Conservation (phyloP, 2,797 vertebrate species). For the Tokudaia muenninki region DNA sequence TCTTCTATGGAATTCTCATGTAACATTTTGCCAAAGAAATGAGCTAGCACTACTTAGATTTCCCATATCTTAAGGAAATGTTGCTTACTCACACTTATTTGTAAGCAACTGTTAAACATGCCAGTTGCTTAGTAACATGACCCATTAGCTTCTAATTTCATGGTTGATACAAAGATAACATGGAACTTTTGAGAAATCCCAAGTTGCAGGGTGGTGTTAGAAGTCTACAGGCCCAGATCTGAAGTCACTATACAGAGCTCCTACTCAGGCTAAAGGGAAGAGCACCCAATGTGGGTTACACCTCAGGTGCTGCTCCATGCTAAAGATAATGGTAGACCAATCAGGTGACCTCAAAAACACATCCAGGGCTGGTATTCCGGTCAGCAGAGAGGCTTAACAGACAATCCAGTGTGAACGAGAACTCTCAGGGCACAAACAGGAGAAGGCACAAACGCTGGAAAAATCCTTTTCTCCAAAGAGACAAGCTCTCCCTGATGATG, state of each 20-base stretch:
- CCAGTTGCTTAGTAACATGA: neutral
- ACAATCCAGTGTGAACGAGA: neutral
- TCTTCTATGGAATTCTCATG: neutral
- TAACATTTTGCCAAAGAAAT: neutral
- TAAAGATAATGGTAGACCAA: neutral
- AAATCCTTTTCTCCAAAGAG: neutral
- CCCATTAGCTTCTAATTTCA: conserved; percentile 18
- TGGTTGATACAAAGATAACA: neutral
- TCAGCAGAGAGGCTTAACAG: neutral
- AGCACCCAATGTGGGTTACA: neutral
- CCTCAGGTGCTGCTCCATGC: neutral
- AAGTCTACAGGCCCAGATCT: neutral
- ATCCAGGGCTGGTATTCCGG: neutral
- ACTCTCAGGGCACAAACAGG: neutral
- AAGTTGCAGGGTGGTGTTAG: neutral
- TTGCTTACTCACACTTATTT: conserved; percentile 28
- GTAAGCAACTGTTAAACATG: conserved; percentile 1
- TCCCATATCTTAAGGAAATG: conserved; percentile 15
- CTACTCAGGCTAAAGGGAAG: neutral
- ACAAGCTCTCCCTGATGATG: neutral
- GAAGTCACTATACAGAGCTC: neutral
- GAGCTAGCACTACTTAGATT: neutral
- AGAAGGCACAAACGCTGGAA: neutral
- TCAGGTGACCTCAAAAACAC: neutral
- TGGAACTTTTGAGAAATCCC: conserved; percentile 24